Evolutionary conservation across 2,888 invertebrate genomes (phyloP).

Genomic region (Phyllotreta cruciferae): DNA sequence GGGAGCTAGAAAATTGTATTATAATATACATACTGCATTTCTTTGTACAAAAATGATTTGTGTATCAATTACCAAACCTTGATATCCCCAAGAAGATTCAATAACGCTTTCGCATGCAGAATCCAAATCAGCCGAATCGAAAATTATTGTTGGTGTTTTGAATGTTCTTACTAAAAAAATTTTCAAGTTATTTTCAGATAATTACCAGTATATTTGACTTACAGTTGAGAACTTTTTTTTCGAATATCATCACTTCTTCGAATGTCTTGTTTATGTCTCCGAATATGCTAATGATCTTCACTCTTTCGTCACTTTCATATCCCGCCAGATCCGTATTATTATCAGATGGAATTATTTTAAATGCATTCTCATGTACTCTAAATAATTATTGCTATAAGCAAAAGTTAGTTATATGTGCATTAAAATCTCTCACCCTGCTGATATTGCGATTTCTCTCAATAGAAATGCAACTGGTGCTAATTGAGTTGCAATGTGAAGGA

Average conservation of each 20-base stretch:
- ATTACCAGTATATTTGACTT: conserved; percentile 32
- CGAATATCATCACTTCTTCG: conserved; percentile 43
- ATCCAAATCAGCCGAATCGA: conserved; percentile 65
- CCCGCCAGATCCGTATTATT: too few species aligned
- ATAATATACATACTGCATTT: not conserved
- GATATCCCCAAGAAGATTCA: conserved; percentile 63
- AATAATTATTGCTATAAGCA: conserved; percentile 25
- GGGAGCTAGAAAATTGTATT: conserved; percentile 58
- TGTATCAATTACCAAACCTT: conserved; percentile 60
- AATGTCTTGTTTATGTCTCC: too few species aligned
- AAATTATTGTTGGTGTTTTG: conserved; percentile 61
- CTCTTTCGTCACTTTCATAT: conserved; percentile 40
- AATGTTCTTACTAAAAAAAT: conserved; percentile 37
- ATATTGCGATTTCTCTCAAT: conserved; percentile 60
- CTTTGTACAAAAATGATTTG: not conserved
- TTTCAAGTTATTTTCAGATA: not conserved
- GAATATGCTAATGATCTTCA: conserved; percentile 43
- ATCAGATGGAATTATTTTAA: conserved; percentile 48
- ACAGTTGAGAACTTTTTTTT: conserved; percentile 44
- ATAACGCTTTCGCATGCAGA: conserved; percentile 63
- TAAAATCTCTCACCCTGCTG: conserved; percentile 57
- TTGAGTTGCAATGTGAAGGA: conserved; percentile 60
- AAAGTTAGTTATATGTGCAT: conserved; percentile 21
- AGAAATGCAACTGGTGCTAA: conserved; percentile 58
- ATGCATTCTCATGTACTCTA: conserved; percentile 47